Evolutionary conservation across 2,797 vertebrate species (phyloP).

Genomic region (Sebastolobus alascanus): DNA sequence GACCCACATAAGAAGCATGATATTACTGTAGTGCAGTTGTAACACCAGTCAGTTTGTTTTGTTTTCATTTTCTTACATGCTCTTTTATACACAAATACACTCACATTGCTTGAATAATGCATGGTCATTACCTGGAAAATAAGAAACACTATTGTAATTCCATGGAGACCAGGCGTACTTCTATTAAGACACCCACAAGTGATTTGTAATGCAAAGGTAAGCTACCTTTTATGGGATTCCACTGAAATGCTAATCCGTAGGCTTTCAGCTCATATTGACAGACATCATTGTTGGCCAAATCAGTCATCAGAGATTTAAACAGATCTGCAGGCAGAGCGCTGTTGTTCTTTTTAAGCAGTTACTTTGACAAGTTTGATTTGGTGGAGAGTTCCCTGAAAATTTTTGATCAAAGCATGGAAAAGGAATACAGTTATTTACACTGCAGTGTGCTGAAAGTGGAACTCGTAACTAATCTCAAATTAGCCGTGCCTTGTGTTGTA

Average conservation of each 20-base stretch:
- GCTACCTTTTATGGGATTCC: constrained; percentile 68
- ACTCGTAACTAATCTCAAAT: constrained; percentile 45
- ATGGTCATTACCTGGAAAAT: constrained; percentile 66
- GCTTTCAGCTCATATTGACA: constrained; percentile 65
- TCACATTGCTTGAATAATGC: constrained; percentile 58
- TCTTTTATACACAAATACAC: constrained; percentile 31
- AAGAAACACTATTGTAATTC: constrained; percentile 62
- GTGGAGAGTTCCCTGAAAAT: constrained; percentile 38
- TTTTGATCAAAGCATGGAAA: constrained; percentile 48
- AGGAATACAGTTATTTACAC: constrained; percentile 26
- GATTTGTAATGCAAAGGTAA: constrained; percentile 73
- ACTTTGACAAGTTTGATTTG: constrained; percentile 67
- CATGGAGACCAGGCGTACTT: constrained; percentile 45
- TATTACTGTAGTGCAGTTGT: constrained; percentile 25
- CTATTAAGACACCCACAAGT: constrained; percentile 59
- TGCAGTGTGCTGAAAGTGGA: constrained; percentile 34
- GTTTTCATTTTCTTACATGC: constrained; percentile 27
- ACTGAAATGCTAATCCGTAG: constrained; percentile 70
- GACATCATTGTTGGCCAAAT: constrained; percentile 62
- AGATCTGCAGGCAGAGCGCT: constrained; percentile 39
- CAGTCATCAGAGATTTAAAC: constrained; percentile 58
- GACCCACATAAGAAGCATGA: constrained; percentile 39
- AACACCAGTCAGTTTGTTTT: constrained; percentile 32
- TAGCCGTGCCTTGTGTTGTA: constrained; percentile 30
- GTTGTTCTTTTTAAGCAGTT: constrained; percentile 34